These are phyloP conservation scores for Eunapius fragilis DNA, from an alignment of 37 sponge, comb jelly and placozoan genomes.

Conservation along the genomic window DNA sequence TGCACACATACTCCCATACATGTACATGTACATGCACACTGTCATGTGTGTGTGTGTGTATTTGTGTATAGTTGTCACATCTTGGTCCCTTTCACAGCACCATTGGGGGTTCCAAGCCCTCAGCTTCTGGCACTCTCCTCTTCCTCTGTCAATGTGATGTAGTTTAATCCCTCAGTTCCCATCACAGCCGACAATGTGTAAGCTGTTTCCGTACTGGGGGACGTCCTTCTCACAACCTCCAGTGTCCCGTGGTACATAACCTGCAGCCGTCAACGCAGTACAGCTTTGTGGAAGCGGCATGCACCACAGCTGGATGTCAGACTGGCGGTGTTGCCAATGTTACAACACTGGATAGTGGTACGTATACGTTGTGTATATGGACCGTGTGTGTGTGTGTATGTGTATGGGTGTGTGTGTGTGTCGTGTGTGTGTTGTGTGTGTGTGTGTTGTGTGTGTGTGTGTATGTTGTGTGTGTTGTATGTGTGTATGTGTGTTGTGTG, in stretches of 20 bases:
- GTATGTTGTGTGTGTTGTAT: background rate
- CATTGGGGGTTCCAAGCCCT: constrained; percentile 52
- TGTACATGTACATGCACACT: too few relatives aligned
- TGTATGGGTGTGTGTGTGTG: background rate
- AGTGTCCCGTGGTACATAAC: constrained; percentile 13
- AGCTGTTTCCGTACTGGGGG: background rate
- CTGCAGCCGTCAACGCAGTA: constrained; percentile 68
- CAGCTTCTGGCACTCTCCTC: constrained; percentile 40
- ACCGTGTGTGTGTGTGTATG: background rate
- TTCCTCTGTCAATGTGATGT: constrained; percentile 37
- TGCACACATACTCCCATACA: too few relatives aligned
- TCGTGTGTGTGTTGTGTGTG: background rate
- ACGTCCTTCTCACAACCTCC: background rate
- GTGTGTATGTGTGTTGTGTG: background rate
- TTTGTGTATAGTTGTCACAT: too few relatives aligned
- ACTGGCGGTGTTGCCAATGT: constrained; percentile 14
- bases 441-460: background rate
- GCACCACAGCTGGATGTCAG: constrained; percentile 63
- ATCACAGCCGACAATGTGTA: constrained; percentile 53
- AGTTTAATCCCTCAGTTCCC: constrained; percentile 53
- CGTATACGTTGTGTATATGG: constrained; percentile 6
- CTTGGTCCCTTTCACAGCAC: constrained; percentile 34
- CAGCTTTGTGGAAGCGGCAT: constrained; percentile 50
- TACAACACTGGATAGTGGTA: constrained; percentile 63
- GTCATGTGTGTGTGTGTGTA: too few relatives aligned